phyloP scores from a whole-genome alignment of 2,113 vertebrate genomes.

The Hippocampus barbouri region DNA sequence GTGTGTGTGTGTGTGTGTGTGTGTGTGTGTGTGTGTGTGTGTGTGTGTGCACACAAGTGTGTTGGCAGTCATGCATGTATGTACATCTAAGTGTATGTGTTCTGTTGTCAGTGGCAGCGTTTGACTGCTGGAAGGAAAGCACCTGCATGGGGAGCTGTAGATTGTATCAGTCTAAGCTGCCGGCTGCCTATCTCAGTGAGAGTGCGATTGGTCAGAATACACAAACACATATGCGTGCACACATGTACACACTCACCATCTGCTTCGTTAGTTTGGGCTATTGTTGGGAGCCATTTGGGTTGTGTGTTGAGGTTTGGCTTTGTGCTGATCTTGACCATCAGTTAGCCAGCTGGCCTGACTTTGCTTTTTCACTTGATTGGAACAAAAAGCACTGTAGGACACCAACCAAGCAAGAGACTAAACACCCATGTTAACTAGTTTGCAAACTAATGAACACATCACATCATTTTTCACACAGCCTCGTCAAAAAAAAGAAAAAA shows the following conservation, averaged over 20 bases:
- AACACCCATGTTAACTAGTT: not conserved
- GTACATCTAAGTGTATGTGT: constrained; percentile 27
- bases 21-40: constrained; percentile 33
- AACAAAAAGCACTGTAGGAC: constrained; percentile 34
- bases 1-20: constrained; percentile 27
- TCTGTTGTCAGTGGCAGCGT: constrained; percentile 49
- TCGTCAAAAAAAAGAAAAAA: constrained; percentile 10
- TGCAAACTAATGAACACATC: not conserved
- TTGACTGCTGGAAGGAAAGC: constrained; percentile 67
- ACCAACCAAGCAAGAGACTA: constrained; percentile 13
- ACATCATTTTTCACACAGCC: not conserved
- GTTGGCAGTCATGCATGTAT: constrained; percentile 35
- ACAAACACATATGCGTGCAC: constrained; percentile 28
- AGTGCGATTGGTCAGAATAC: constrained; percentile 48
- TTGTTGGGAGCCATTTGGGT: constrained; percentile 65
- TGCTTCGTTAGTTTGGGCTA: constrained; percentile 68
- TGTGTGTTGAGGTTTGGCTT: constrained; percentile 66
- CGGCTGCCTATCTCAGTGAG: constrained; percentile 63
- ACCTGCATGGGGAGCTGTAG: constrained; percentile 68
- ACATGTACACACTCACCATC: constrained; percentile 56
- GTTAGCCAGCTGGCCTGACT: constrained; percentile 66
- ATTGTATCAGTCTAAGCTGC: constrained; percentile 69
- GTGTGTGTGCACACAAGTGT: constrained; percentile 32
- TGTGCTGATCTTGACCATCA: constrained; percentile 70
- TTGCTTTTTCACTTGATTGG: constrained; percentile 57